Base-by-base conservation (phyloP, 2,113 vertebrate species). In the Gallinago media region DNA sequence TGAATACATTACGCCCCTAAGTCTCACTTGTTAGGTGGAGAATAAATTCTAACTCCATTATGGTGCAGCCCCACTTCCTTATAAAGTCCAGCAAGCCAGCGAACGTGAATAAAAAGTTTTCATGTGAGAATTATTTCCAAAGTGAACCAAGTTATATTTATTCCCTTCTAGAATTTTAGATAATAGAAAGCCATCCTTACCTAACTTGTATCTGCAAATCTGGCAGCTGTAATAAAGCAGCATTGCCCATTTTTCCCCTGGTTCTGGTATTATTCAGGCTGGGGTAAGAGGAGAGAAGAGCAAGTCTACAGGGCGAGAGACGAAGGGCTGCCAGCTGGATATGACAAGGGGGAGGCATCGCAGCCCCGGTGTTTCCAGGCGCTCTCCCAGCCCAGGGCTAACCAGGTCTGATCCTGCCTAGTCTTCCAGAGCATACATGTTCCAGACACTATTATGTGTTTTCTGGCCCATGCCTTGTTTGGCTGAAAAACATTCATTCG, bases 1-100 rank as follows among this genome's bases (percentile, higher is more conserved):
- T 61, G 0, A 0, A 59, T 36, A 72, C 1, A 0, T 86, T 79
- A 83, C 5, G 0, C 63, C 11, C n/a, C 3, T 44, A 25, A 44
- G 25, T 49, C 59, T 70, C 22, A 72, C 44, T 50, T 40, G 25
- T 84, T 66, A 74, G 15, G 25, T 55, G 31, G 27, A 65, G 16
- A 91, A 77, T 27, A 55, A 92, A 66, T 31, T 44, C 26, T 40
- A 38, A 52, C 10, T 65, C 31, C 15, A 7, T 52, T 3, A 29
- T 7, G 25, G 52, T 65, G 34, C 46, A 66, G 50, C 15, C 36
- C n/a, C 0, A 0, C 21, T 47, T 52, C 75, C 55, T 76, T 73
- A 65, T 4, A 5, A 59, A 79, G 29, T 49, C 49, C 50, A 89
- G 55, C 34, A 70, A 80, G 20, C 22, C 0, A 67, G n/a, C 55